Percentiles rank a stretch among this genome's conserved stretches.
Evolutionary conservation across 2,888 invertebrate genomes (phyloP).

Genomic region (Melipona bicolor): DNA sequence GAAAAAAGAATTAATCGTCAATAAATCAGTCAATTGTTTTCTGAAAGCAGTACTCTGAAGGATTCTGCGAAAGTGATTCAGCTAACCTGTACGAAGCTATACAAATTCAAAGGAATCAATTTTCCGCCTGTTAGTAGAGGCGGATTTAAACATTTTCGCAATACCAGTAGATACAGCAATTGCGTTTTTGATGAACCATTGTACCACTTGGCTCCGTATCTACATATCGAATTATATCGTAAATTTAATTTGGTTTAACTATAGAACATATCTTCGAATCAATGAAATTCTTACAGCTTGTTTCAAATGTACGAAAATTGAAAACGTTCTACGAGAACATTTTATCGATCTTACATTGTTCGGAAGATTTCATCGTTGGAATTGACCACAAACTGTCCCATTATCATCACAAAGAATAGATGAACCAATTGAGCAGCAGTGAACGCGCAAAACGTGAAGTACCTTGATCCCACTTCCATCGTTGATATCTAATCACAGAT

Average conservation of each 20-base stretch:
- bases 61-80: not conserved
- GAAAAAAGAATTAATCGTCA: not conserved
- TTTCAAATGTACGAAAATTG: too few species aligned
- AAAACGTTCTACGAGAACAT: too few species aligned
- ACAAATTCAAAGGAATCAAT: conserved; percentile 9
- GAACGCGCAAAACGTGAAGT: not conserved
- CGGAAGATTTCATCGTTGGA: not conserved
- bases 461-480: not conserved
- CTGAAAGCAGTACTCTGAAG: not conserved
- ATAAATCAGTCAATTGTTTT: too few species aligned
- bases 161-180: not conserved
- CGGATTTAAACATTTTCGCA: not conserved
- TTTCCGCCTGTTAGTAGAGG: conserved; percentile 7
- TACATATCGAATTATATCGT: not conserved
- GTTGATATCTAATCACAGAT: not conserved
- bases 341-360: conserved; percentile 3
- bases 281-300: too few species aligned
- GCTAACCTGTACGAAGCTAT: conserved; percentile 14
- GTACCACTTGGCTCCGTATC: conserved; percentile 10
- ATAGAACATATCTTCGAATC: too few species aligned
- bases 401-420: conserved; percentile 5
- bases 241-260: not conserved
- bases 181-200: not conserved
- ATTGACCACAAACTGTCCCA: conserved; percentile 23
- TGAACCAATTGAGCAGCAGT: not conserved